A percentile compares a stretch with the other conserved stretches of the same genome.
Conservation (phyloP, 2,797 vertebrate species). For the Pseudomugil gertrudae region DNA sequence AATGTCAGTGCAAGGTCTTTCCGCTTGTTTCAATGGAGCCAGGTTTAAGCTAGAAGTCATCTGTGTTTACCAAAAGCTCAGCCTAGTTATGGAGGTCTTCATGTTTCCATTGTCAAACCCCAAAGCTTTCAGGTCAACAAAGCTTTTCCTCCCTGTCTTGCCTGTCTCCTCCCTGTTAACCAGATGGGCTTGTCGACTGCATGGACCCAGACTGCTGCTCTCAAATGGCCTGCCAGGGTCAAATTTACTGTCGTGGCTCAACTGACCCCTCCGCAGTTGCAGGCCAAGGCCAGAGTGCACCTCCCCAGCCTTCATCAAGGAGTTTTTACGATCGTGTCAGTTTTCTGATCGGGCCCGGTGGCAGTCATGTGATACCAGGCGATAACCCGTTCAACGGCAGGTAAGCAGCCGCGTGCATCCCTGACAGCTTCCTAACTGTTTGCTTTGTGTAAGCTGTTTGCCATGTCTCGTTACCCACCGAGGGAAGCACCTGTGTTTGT, state of each 20-base stretch:
- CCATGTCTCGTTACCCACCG: conserved; percentile 58
- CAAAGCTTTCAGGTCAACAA: conserved; percentile 43
- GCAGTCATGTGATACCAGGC: conserved; percentile 91
- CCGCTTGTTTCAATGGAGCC: conserved; percentile 43
- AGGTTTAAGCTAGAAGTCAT: conserved; percentile 40
- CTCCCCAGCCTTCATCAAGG: conserved; percentile 85
- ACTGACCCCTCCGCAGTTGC: conserved; percentile 91
- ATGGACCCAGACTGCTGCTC: conserved; percentile 99
- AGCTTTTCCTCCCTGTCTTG: conserved; percentile 21
- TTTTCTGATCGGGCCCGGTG: conserved; percentile 91
- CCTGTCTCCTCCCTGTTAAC: conserved; percentile 62
- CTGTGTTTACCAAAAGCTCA: conserved; percentile 34
- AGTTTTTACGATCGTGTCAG: conserved; percentile 92
- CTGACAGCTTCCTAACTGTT: conserved; percentile 62
- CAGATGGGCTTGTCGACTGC: conserved; percentile 96
- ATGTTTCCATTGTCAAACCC: conserved; percentile 20
- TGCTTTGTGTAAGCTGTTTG: conserved; percentile 47
- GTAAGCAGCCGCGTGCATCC: conserved; percentile 74
- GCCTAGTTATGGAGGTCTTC: conserved; percentile 15
- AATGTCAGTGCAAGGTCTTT: conserved; percentile 24
- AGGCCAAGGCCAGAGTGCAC: conserved; percentile 84
- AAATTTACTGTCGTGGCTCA: conserved; percentile 92
- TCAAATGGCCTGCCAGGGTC: conserved; percentile 94
- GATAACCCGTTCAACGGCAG: conserved; percentile 96
- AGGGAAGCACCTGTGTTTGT: conserved; percentile 63